Evolutionary conservation across 2,888 invertebrate genomes (phyloP), one percentile per base, ranked within the genome.

Genomic region (Steinernema scapterisci): DNA sequence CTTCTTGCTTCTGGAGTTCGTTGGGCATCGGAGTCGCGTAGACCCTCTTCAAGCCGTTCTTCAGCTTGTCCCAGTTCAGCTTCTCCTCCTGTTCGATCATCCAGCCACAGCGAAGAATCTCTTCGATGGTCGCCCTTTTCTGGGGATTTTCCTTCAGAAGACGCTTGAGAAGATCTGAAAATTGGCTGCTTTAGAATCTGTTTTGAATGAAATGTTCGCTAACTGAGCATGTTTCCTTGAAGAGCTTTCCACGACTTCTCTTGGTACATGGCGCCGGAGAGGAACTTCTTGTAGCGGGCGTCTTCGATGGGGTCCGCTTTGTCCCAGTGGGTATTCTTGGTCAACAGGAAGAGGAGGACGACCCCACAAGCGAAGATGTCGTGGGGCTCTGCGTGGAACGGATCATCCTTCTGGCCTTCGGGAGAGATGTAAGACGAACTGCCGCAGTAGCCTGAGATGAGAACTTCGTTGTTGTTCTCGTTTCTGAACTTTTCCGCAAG

Each of bases 11-110:
- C 31, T 38, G 7, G 1, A 27, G 27, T 13, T 63, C 63, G 38
- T 63, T 63, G 16, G 63, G 63, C 31, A 63, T 27, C 38, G 63
- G 63, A 16, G 63, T 63, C 16, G 63, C 63, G 63, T 63, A 63
- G 7, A 63, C 63, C 9, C 27, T 63, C 63, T 13, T 31, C 25
- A 63, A 16, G 9, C 63, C 63, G 19, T 63, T 31, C 13, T 19
- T 27, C 16, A 63, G 63, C 19, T 25, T 63, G 63, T 63, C 63
- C 63, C 63, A 63, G n/a, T 63, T 63, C 31, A 63, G 38, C 19
- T 19, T 27, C 27, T 63, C 63, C 16, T 63, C 63, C n/a, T 63
- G 21, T 25, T 54, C 63, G 16, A 16, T 63, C 16, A 63, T 13
- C 63, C 63, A 63, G 1, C 31, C 63, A 31, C 3, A 63, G 13